phyloP scores from a whole-genome alignment of 2,113 vertebrate species.

The Seriola aureovittata region DNA sequence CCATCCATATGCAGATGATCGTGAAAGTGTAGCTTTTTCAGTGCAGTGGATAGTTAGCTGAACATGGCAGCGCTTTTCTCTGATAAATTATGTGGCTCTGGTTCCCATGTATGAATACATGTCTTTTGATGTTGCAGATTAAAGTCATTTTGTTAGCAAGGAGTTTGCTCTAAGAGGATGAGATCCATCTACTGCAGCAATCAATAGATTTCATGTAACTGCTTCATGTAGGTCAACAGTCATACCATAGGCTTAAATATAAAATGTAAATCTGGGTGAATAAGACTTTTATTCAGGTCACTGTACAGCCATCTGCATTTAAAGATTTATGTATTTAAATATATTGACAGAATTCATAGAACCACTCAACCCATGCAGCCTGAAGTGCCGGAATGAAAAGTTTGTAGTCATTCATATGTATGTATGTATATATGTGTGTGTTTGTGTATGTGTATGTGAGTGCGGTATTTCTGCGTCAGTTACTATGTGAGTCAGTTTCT shows the following conservation, averaged over 20 bases:
- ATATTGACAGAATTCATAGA: constrained; percentile 1
- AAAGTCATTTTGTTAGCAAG: constrained; percentile 22
- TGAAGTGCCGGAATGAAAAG: not conserved
- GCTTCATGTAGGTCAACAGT: constrained; percentile 48
- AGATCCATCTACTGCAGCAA: constrained; percentile 38
- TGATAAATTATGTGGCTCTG: constrained; percentile 6
- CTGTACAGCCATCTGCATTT: not conserved
- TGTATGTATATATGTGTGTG: not conserved
- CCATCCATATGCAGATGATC: not conserved
- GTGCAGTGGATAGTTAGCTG: not conserved
- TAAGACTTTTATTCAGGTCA: constrained; percentile 19
- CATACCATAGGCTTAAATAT: constrained; percentile 31
- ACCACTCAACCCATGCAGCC: not conserved
- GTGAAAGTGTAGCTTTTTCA: constrained; percentile 2
- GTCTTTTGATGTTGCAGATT: constrained; percentile 50
- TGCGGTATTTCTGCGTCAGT: not conserved
- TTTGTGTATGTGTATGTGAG: not conserved
- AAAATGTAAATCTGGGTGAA: constrained; percentile 22
- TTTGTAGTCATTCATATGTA: not conserved
- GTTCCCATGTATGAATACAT: constrained; percentile 3
- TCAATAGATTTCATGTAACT: constrained; percentile 45
- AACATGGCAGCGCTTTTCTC: not conserved
- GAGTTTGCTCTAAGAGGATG: constrained; percentile 46
- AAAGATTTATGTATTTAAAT: not conserved
- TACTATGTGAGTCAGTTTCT: not conserved